phyloP scores from a whole-genome alignment of 1,140 invertebrate species.

The Tyrophagus putrescentiae region DNA sequence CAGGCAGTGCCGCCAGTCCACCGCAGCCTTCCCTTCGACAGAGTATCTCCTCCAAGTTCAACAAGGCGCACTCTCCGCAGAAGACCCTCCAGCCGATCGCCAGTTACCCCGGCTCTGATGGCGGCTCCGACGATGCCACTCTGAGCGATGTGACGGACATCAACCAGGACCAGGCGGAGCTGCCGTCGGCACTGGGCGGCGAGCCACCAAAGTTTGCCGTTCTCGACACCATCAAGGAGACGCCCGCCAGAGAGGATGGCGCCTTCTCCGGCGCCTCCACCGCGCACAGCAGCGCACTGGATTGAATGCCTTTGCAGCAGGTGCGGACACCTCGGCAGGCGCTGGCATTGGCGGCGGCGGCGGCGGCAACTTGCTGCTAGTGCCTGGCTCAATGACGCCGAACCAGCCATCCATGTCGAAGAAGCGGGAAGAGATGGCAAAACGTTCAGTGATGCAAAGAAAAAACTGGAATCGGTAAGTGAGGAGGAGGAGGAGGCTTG shows the following conservation, averaged over 20 bases:
- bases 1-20: background rate
- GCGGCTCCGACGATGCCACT: constrained; percentile 5
- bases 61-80: background rate
- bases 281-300: background rate
- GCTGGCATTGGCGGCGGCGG: background rate
- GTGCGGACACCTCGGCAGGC: background rate
- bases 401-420: constrained; percentile 33
- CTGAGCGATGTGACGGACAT: constrained; percentile 8
- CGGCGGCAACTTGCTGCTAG: background rate
- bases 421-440: constrained; percentile 65
- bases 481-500: constrained; percentile 12
- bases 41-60: constrained; percentile 16
- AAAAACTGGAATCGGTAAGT: constrained; percentile 72
- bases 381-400: background rate
- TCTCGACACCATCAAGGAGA: constrained; percentile 14
- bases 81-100: background rate
- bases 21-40: background rate
- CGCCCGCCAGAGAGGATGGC: background rate
- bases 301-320: background rate
- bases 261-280: background rate
- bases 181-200: background rate
- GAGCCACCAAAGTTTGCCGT: constrained; percentile 4
- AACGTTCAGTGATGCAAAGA: constrained; percentile 55
- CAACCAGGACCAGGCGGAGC: background rate
- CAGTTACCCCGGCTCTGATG: background rate